phyloP scores from a whole-genome alignment of 2,888 invertebrate species.

The Ichneumoninae sp. region DNA sequence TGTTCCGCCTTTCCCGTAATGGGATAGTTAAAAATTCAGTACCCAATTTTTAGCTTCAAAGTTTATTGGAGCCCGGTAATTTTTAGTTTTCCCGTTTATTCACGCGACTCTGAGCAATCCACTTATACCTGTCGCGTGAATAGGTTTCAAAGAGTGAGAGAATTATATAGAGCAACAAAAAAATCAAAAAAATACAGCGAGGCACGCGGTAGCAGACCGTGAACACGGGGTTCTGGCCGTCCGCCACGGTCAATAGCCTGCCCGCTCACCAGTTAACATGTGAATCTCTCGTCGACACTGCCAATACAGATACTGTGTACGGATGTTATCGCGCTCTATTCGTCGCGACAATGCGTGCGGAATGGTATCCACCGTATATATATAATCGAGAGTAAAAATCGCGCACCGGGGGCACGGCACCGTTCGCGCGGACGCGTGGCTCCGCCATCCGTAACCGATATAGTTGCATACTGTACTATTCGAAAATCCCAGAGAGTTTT shows the following conservation, averaged over 20 bases:
- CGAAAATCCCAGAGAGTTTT: constrained; percentile 35
- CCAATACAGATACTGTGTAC: constrained; percentile 36
- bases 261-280: constrained; percentile 60
- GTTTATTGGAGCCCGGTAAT: too few species aligned
- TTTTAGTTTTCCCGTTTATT: background rate
- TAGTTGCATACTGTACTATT: constrained; percentile 23
- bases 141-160: constrained; percentile 6
- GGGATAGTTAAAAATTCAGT: too few species aligned
- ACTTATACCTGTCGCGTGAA: constrained; percentile 29
- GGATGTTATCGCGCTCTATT: constrained; percentile 60
- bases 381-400: constrained; percentile 44
- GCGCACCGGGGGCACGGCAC: constrained; percentile 36
- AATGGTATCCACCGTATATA: constrained; percentile 40
- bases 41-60: too few species aligned
- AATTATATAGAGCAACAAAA: background rate
- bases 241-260: constrained; percentile 60
- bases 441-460: constrained; percentile 64
- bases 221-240: constrained; percentile 62
- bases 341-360: constrained; percentile 59
- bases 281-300: constrained; percentile 53
- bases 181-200: constrained; percentile 3
- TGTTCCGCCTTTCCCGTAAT: too few species aligned
- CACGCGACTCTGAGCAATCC: constrained; percentile 32
- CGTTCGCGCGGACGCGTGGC: constrained; percentile 64
- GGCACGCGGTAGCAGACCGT: constrained; percentile 48